Percentiles rank a stretch among this genome's conserved stretches.
Evolutionary conservation across 2,888 invertebrate species (phyloP).

Genomic region (Xanthia togata): DNA sequence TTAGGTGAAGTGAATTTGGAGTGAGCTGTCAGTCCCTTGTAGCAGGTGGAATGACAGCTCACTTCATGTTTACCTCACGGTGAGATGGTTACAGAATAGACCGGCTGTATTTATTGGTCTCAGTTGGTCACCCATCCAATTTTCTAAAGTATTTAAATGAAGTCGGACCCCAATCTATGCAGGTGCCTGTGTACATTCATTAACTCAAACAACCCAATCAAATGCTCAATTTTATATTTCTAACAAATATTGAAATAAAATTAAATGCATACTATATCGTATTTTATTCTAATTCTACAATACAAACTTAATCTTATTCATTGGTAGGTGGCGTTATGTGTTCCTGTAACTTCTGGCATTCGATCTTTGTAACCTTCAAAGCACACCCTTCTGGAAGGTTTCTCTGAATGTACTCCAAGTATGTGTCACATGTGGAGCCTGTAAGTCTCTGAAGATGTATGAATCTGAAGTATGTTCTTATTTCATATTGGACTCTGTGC

Average conservation of each 20-base stretch:
- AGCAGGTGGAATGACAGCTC: too few relatives aligned
- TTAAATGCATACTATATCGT: constrained; percentile 41
- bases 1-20: too few relatives aligned
- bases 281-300: constrained; percentile 71
- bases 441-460: constrained; percentile 96
- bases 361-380: constrained; percentile 96
- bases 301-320: constrained; percentile 67
- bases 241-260: constrained; percentile 39
- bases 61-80: too few relatives aligned
- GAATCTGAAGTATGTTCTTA: constrained; percentile 97
- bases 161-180: neutral
- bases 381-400: constrained; percentile 99
- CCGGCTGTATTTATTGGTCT: neutral
- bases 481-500: constrained; percentile 98
- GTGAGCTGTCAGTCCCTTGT: too few relatives aligned
- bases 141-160: neutral
- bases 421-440: constrained; percentile 98
- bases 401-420: constrained; percentile 98
- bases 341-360: constrained; percentile 90
- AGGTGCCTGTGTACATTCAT: neutral
- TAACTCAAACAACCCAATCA: constrained; percentile 5
- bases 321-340: constrained; percentile 87
- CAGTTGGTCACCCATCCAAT: neutral
- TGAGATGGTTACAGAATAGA: too few relatives aligned
- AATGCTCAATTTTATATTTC: constrained; percentile 50